A percentile compares a stretch with the other conserved stretches of the same genome.
Conservation (phyloP, 2,797 vertebrate genomes). For the Acanthurus tractus region DNA sequence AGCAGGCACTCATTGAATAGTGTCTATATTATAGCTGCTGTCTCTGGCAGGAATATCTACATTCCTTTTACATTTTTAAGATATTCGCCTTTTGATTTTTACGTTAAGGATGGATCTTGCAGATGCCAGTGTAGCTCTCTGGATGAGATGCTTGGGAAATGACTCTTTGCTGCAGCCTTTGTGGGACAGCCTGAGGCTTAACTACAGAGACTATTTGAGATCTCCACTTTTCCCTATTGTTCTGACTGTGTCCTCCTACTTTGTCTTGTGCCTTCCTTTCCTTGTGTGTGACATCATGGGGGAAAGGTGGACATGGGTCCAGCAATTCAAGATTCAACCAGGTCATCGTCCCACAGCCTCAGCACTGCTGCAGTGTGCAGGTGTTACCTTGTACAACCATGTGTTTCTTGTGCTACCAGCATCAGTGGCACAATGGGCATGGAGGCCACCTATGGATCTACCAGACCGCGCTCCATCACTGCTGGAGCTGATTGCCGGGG, state of each 20-base stretch:
- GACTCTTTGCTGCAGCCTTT: conserved; percentile 79
- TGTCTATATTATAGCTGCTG: conserved; percentile 25
- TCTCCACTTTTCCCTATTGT: conserved; percentile 83
- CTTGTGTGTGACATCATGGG: conserved; percentile 81
- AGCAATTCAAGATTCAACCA: conserved; percentile 83
- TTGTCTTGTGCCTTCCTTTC: conserved; percentile 79
- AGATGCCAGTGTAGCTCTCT: conserved; percentile 36
- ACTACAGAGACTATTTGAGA: conserved; percentile 78
- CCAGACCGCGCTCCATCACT: conserved; percentile 76
- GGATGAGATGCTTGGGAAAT: conserved; percentile 51
- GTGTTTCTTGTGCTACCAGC: conserved; percentile 83
- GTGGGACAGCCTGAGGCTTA: conserved; percentile 79
- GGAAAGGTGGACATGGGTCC: conserved; percentile 75
- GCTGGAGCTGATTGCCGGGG: conserved; percentile 73
- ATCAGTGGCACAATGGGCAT: conserved; percentile 82
- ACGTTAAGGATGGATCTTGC: conserved; percentile 57
- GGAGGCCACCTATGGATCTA: conserved; percentile 81
- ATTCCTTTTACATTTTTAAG: not conserved
- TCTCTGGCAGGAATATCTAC: conserved; percentile 24
- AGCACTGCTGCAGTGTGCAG: conserved; percentile 79
- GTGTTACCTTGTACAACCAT: conserved; percentile 84
- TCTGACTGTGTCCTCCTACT: conserved; percentile 83
- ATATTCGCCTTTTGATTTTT: conserved; percentile 11
- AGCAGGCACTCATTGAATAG: conserved; percentile 19
- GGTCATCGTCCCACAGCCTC: conserved; percentile 68